Percentiles rank a stretch among this genome's conserved stretches.
Conservation (phyloP, 2,888 invertebrate species). For the Automeris io region DNA sequence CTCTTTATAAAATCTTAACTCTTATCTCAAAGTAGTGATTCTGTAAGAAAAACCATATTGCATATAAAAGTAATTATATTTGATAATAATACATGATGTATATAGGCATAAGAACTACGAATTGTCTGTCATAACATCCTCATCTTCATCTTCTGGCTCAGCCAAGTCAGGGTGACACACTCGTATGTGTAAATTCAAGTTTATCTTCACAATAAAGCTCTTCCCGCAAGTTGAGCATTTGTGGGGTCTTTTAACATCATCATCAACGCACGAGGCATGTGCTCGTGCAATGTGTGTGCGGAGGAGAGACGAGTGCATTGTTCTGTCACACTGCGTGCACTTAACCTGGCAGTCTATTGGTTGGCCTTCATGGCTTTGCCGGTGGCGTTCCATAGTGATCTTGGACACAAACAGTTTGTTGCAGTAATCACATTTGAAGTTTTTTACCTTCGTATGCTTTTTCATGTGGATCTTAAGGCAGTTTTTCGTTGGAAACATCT, state of each 20-base stretch:
- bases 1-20: too few species aligned
- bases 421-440: constrained; percentile 67
- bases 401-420: constrained; percentile 66
- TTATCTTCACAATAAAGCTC: constrained; percentile 67
- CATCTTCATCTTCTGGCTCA: constrained; percentile 66
- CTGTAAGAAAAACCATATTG: constrained; percentile 22
- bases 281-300: constrained; percentile 58
- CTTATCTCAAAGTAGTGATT: background rate
- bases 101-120: constrained; percentile 41
- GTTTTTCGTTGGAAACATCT: constrained; percentile 69
- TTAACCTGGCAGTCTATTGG: constrained; percentile 67
- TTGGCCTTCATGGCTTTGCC: constrained; percentile 62
- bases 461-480: constrained; percentile 70
- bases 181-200: constrained; percentile 63
- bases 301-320: constrained; percentile 60
- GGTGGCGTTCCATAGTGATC: constrained; percentile 69
- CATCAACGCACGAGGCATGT: constrained; percentile 51
- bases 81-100: constrained; percentile 37
- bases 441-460: constrained; percentile 69
- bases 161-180: constrained; percentile 68
- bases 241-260: constrained; percentile 64
- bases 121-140: constrained; percentile 68
- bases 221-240: constrained; percentile 68
- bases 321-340: constrained; percentile 63
- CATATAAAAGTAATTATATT: constrained; percentile 44